Evolutionary conservation across 1,140 invertebrate genomes (phyloP).

Genomic region (Drosophila arawakana): DNA sequence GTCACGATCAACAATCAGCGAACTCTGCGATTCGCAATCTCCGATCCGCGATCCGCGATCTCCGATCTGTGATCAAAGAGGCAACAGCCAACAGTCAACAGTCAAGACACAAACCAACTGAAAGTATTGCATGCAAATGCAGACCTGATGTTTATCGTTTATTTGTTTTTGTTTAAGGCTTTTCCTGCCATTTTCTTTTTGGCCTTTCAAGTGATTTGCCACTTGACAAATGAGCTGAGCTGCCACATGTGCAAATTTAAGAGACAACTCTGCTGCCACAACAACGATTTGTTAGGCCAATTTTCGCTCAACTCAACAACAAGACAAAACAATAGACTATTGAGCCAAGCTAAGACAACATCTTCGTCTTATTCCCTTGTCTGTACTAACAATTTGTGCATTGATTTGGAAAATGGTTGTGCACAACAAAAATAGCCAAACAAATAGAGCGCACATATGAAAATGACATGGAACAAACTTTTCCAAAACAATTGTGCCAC

Average conservation of each 20-base stretch:
- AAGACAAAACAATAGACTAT: slow-evolving; percentile 36
- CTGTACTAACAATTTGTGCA: slow-evolving; percentile 75
- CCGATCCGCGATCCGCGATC: slow-evolving; percentile 9
- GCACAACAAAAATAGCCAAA: slow-evolving; percentile 55
- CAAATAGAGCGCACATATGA: slow-evolving; percentile 63
- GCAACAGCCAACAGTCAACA: neutral
- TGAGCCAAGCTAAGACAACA: slow-evolving; percentile 2
- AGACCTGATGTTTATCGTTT: slow-evolving; percentile 71
- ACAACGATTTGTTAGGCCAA: slow-evolving; percentile 60
- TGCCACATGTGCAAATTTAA: slow-evolving; percentile 79
- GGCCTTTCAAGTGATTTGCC: slow-evolving; percentile 72
- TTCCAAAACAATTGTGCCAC: slow-evolving; percentile 48
- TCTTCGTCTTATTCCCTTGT: neutral
- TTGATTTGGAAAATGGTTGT: slow-evolving; percentile 76
- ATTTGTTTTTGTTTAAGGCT: slow-evolving; percentile 35
- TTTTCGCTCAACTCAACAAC: slow-evolving; percentile 35
- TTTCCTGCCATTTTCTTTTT: slow-evolving; percentile 29
- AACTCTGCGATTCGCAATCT: slow-evolving; percentile 35
- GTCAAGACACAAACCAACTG: slow-evolving; percentile 36
- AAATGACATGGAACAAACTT: slow-evolving; percentile 68
- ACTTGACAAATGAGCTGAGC: slow-evolving; percentile 78
- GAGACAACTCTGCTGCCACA: slow-evolving; percentile 20
- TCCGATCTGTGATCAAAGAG: slow-evolving; percentile 21
- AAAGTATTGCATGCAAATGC: slow-evolving; percentile 57
- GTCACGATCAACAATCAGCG: slow-evolving; percentile 50